A percentile compares a stretch with the other conserved stretches of the same genome.
These are phyloP conservation scores for Neoarius graeffei DNA, from an alignment of 2,113 vertebrate species.

Conservation along the genomic window DNA sequence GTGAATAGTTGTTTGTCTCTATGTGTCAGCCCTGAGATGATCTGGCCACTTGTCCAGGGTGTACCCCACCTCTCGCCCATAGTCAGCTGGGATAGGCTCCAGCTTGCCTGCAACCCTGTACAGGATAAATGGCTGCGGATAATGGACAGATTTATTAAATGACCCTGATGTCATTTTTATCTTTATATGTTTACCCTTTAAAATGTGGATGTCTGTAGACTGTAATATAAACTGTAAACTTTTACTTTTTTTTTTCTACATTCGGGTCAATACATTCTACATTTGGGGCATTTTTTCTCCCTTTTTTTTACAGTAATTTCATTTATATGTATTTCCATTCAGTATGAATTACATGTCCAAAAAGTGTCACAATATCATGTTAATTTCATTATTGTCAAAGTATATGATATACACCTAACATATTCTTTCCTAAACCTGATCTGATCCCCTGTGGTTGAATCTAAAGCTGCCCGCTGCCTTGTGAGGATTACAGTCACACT, in stretches of 20 bases:
- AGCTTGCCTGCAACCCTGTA: too few species aligned
- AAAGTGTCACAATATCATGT: not conserved
- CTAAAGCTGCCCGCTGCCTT: slow-evolving; percentile 17
- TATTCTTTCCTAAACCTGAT: slow-evolving; percentile 24
- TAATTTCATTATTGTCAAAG: slow-evolving; percentile 2
- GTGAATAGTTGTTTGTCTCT: too few species aligned
- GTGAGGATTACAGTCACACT: slow-evolving; percentile 20
- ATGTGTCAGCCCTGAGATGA: too few species aligned
- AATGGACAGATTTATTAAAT: not conserved
- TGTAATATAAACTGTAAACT: not conserved
- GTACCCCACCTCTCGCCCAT: too few species aligned
- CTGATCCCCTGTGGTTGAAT: slow-evolving; percentile 38
- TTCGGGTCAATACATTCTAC: not conserved
- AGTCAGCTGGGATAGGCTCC: too few species aligned
- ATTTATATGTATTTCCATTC: not conserved
- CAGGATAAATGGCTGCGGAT: too few species aligned
- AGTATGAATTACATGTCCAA: not conserved
- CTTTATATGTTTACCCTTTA: not conserved
- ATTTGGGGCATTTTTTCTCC: not conserved
- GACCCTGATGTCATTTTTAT: not conserved
- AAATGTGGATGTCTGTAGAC: not conserved
- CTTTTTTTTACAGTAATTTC: not conserved
- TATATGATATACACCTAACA: not conserved
- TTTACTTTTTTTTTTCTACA: not conserved
- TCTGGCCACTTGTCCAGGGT: too few species aligned